A percentile compares a stretch with the other conserved stretches of the same genome.
Evolutionary conservation across 2,797 vertebrate species (phyloP).

Genomic region (Enteromius argenteus): DNA sequence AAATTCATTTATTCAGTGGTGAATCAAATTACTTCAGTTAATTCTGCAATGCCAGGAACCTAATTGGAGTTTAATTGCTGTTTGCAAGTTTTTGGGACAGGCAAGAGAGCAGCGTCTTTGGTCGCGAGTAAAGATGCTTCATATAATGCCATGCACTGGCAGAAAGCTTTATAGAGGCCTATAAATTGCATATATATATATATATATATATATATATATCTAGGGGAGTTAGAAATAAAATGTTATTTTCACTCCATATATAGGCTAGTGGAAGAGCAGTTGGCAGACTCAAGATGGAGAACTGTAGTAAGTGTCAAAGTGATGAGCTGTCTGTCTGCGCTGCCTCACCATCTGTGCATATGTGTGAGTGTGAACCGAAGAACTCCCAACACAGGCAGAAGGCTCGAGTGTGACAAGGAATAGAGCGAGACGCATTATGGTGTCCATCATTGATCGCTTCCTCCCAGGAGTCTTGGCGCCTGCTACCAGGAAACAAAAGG

Average conservation of each 20-base stretch:
- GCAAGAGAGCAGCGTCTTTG: background rate
- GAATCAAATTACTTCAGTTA: slow-evolving; percentile 61
- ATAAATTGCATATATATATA: background rate
- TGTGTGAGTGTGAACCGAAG: slow-evolving; percentile 65
- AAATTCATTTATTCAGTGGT: slow-evolving; percentile 58
- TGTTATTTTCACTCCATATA: background rate
- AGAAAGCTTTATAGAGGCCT: background rate
- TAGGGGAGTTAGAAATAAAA: background rate
- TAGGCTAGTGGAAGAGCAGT: background rate
- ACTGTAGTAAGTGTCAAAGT: slow-evolving; percentile 30
- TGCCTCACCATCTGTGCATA: slow-evolving; percentile 39
- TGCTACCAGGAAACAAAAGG: slow-evolving; percentile 56
- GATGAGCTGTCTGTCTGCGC: slow-evolving; percentile 34
- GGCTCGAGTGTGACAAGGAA: slow-evolving; percentile 82
- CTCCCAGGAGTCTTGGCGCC: slow-evolving; percentile 73
- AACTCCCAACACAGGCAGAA: slow-evolving; percentile 72
- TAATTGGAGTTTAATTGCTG: slow-evolving; percentile 63
- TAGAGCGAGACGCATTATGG: slow-evolving; percentile 84
- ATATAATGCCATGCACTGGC: background rate
- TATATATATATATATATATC: background rate
- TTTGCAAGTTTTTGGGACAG: slow-evolving; percentile 21
- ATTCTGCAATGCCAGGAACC: slow-evolving; percentile 53
- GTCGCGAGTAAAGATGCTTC: background rate
- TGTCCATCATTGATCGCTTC: slow-evolving; percentile 84
- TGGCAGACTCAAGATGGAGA: slow-evolving; percentile 29